Conservation (phyloP, 2,888 invertebrate species). For the Zootermopsis nevadensis region DNA sequence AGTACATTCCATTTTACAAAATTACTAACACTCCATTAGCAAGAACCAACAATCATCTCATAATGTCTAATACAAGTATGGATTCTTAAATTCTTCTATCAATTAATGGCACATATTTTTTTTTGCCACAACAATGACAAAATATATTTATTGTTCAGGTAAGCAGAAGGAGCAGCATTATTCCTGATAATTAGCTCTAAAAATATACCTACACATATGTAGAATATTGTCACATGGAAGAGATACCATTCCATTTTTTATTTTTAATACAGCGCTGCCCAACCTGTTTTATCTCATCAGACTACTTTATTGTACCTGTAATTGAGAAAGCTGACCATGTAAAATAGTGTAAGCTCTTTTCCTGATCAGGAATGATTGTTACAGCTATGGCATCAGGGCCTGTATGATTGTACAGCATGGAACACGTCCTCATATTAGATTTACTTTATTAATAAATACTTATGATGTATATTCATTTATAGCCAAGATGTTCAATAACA, state of each 20-base stretch:
- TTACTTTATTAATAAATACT: too few species aligned
- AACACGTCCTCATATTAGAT: too few species aligned
- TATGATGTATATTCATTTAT: too few species aligned
- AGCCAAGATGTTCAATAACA: too few species aligned
- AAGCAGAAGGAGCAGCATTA: slow-evolving; percentile 8
- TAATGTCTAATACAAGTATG: neutral
- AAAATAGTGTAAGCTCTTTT: too few species aligned
- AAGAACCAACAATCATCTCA: neutral
- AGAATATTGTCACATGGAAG: slow-evolving; percentile 19
- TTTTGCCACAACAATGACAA: slow-evolving; percentile 29
- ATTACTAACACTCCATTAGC: neutral
- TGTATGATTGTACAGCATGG: too few species aligned
- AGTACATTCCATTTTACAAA: slow-evolving; percentile 16
- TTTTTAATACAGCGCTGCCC: neutral
- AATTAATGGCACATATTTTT: slow-evolving; percentile 6
- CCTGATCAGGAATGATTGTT: too few species aligned
- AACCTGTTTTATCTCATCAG: neutral
- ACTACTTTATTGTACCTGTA: neutral
- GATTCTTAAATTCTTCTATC: neutral
- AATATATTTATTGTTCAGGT: slow-evolving; percentile 16
- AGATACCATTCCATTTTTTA: neutral
- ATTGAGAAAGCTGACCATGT: too few species aligned
- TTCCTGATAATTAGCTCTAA: slow-evolving; percentile 21
- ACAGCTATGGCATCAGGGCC: too few species aligned
- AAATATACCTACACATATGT: slow-evolving; percentile 29